Evolutionary conservation across 2,888 invertebrate species (phyloP).

Genomic region (Drosophila subsilvestris): DNA sequence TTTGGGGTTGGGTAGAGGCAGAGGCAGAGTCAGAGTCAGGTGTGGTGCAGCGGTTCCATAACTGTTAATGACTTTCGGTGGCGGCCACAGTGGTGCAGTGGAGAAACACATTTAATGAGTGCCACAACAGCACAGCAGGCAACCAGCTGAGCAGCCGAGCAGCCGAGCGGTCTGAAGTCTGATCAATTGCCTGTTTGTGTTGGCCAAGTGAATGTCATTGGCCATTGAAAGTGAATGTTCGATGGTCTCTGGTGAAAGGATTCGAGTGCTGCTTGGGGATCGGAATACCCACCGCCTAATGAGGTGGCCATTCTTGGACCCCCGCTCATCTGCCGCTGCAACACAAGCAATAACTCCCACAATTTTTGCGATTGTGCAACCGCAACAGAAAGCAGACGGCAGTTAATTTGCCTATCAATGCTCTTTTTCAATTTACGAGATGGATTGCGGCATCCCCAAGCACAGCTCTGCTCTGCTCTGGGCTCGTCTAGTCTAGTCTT

Average conservation of each 20-base stretch:
- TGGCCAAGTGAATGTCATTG: conserved; percentile 62
- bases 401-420: conserved; percentile 66
- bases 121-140: conserved; percentile 22
- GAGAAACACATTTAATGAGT: conserved; percentile 49
- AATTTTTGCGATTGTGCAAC: conserved; percentile 42
- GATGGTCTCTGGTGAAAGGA: conserved; percentile 62
- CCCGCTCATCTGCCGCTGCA: conserved; percentile 27
- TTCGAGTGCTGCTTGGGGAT: conserved; percentile 13
- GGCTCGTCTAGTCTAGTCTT: not conserved
- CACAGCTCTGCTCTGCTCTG: conserved; percentile 12
- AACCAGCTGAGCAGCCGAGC: not conserved
- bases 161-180: too few species aligned
- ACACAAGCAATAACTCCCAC: conserved; percentile 1
- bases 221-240: conserved; percentile 59
- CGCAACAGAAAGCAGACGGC: conserved; percentile 11
- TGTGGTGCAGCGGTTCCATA: conserved; percentile 37
- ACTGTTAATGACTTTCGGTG: conserved; percentile 53
- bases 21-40: conserved; percentile 27
- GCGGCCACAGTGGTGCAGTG: conserved; percentile 46
- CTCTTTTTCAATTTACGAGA: conserved; percentile 47
- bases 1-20: conserved; percentile 3
- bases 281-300: conserved; percentile 16
- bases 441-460: conserved; percentile 44
- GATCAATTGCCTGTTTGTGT: conserved; percentile 34
- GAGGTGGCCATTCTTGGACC: conserved; percentile 23